These are phyloP conservation scores for Taxidea taxus DNA, from an alignment of 2,113 vertebrate species.

Conservation along the genomic window DNA sequence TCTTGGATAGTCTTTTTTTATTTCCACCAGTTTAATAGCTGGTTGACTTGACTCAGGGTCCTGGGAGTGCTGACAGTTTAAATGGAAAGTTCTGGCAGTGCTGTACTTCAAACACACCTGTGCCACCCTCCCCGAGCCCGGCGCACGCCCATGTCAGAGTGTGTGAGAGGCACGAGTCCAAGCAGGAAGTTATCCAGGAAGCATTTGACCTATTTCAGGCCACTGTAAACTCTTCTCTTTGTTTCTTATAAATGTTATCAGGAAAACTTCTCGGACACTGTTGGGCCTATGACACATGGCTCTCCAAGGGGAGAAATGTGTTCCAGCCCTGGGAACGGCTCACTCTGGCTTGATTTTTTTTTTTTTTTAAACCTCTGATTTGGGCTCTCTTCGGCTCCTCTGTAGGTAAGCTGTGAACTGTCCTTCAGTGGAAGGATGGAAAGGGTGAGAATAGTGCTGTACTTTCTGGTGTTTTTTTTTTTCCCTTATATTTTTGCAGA, in stretches of 20 bases:
- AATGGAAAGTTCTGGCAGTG: background rate
- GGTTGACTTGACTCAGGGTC: background rate
- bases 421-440: background rate
- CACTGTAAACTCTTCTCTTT: background rate
- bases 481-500: background rate
- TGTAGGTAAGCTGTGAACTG: background rate
- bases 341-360: background rate
- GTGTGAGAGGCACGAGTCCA: background rate
- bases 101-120: background rate
- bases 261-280: background rate
- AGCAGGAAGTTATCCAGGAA: conserved; percentile 64
- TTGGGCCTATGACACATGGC: background rate
- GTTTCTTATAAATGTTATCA: background rate
- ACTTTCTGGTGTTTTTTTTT: background rate
- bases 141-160: background rate
- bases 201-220: background rate
- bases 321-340: background rate
- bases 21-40: background rate
- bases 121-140: background rate
- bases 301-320: background rate
- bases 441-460: background rate
- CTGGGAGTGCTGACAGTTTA: background rate
- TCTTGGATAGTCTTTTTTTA: background rate
- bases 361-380: background rate
- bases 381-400: background rate